Evolutionary conservation across 2,888 invertebrate species (phyloP).

Genomic region (Cerastis leucographa): DNA sequence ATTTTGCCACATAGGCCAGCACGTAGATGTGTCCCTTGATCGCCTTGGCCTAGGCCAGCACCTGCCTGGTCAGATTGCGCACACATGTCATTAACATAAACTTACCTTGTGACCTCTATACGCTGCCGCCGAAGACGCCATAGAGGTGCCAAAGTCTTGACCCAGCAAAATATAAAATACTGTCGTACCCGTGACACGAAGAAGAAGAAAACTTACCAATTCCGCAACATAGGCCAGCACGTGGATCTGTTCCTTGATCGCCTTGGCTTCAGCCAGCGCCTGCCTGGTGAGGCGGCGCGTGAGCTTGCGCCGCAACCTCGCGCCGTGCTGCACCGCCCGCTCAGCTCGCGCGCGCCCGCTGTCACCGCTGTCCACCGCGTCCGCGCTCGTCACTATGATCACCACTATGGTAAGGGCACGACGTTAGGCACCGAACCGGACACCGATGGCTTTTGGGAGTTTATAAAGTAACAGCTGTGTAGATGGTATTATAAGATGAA

Average conservation of each 20-base stretch:
- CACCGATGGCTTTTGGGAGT: not conserved
- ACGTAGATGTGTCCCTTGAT: slow-evolving; percentile 95
- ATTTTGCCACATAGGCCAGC: slow-evolving; percentile 94
- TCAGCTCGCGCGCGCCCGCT: slow-evolving; percentile 91
- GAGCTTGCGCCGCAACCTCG: slow-evolving; percentile 94
- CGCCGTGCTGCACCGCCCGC: slow-evolving; percentile 95
- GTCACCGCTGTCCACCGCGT: slow-evolving; percentile 72
- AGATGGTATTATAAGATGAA: not conserved
- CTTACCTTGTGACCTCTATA: no score
- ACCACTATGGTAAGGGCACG: slow-evolving; percentile 79
- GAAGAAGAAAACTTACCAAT: slow-evolving; percentile 92
- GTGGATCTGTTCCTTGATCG: slow-evolving; percentile 95
- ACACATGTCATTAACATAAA: no score
- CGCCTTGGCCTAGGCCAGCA: slow-evolving; percentile 95
- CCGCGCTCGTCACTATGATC: slow-evolving; percentile 87
- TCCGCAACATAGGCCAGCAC: slow-evolving; percentile 94
- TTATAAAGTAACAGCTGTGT: not conserved
- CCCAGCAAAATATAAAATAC: no score
- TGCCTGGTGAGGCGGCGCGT: slow-evolving; percentile 94
- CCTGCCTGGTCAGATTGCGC: slow-evolving; percentile 94
- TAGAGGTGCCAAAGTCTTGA: no score
- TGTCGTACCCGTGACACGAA: no score
- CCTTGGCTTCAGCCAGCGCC: slow-evolving; percentile 95
- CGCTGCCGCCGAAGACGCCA: no score
- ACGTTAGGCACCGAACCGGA: slow-evolving; percentile 28